These are phyloP conservation scores for Emydoidea blandingii DNA, from an alignment of 2,797 vertebrate species.

Conservation along the genomic window DNA sequence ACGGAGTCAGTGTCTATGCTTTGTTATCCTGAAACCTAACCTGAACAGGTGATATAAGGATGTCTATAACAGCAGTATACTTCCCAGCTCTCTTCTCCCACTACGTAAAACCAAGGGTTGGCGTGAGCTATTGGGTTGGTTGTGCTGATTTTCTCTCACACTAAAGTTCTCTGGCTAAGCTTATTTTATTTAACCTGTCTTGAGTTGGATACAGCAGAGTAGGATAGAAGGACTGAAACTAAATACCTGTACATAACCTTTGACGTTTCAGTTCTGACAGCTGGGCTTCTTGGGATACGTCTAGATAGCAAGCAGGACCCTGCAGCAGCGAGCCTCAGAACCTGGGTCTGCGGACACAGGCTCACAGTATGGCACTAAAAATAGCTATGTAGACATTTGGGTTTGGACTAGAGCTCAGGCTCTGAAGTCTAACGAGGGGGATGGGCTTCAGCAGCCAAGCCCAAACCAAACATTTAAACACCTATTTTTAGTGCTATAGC, in stretches of 20 bases:
- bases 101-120: too few relatives aligned
- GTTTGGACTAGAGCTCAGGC: neutral
- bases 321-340: neutral
- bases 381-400: neutral
- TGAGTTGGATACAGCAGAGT: neutral
- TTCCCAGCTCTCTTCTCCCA: neutral
- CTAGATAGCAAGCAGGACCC: too few relatives aligned
- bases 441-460: neutral
- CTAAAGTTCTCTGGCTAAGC: neutral
- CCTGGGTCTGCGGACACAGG: neutral
- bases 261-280: neutral
- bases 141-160: neutral
- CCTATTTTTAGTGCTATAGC: neutral
- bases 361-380: too few relatives aligned
- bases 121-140: neutral
- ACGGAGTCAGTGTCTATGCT: too few relatives aligned
- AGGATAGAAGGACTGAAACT: neutral
- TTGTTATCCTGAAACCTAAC: neutral
- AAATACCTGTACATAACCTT: neutral
- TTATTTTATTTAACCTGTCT: neutral
- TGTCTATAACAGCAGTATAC: neutral
- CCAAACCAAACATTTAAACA: neutral
- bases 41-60: neutral
- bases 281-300: neutral
- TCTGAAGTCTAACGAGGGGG: neutral